These are phyloP conservation scores for Drosophila virilis DNA, from an alignment of 1,140 invertebrate species.

Conservation along the genomic window DNA sequence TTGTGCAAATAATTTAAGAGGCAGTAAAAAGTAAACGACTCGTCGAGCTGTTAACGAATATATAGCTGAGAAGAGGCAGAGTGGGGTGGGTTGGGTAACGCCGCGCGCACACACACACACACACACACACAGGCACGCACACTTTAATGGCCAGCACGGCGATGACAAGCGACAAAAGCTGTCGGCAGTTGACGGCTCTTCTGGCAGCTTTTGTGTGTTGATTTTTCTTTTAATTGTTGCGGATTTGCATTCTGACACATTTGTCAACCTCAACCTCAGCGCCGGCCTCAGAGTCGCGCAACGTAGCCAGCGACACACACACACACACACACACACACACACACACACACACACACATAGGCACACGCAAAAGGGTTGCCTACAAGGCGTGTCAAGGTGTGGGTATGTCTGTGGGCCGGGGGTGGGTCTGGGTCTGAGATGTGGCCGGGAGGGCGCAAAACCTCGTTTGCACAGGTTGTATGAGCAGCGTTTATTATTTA, in stretches of 20 bases:
- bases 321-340: slow-evolving; percentile 9
- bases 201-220: slow-evolving; percentile 74
- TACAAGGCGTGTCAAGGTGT: slow-evolving; percentile 13
- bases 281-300: slow-evolving; percentile 49
- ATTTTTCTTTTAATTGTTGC: slow-evolving; percentile 84
- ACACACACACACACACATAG: not conserved
- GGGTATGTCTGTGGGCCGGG: not conserved
- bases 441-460: slow-evolving; percentile 39
- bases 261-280: slow-evolving; percentile 83
- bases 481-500: slow-evolving; percentile 74
- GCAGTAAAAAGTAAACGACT: slow-evolving; percentile 54
- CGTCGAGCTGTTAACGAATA: slow-evolving; percentile 8
- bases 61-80: not conserved
- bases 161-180: slow-evolving; percentile 64
- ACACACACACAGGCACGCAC: not conserved
- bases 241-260: slow-evolving; percentile 84
- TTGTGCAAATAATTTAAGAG: slow-evolving; percentile 75
- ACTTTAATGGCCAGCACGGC: slow-evolving; percentile 59
- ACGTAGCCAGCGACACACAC: slow-evolving; percentile 36
- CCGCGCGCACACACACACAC: slow-evolving; percentile 15
- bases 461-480: slow-evolving; percentile 48
- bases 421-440: not conserved
- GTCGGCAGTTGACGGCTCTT: slow-evolving; percentile 45
- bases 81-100: not conserved
- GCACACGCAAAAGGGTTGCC: slow-evolving; percentile 40